Percentiles rank a stretch among this genome's conserved stretches.
Conservation (phyloP, 2,113 vertebrate species). For the Blennius ocellaris region DNA sequence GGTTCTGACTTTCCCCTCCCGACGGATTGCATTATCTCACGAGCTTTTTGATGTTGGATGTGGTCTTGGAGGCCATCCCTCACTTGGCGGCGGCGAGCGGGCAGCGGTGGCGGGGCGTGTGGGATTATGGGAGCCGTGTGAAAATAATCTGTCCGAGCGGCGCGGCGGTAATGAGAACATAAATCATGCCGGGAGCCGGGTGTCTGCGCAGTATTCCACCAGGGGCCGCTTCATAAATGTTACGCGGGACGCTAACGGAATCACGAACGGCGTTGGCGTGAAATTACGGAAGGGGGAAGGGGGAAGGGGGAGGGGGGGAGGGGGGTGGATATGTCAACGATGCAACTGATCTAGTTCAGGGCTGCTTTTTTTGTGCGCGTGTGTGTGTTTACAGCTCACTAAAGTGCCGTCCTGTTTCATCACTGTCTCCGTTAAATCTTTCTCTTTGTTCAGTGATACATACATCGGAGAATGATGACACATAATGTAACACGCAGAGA, state of each 20-base stretch:
- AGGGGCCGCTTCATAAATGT: conserved; percentile 52
- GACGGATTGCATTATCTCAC: conserved; percentile 42
- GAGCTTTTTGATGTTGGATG: conserved; percentile 49
- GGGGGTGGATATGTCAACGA: not conserved
- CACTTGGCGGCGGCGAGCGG: conserved; percentile 59
- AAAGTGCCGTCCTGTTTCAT: not conserved
- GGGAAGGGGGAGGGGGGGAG: not conserved
- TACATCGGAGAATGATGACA: conserved; percentile 46
- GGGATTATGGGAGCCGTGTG: conserved; percentile 74
- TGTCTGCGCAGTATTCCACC: conserved; percentile 49
- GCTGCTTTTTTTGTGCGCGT: conserved; percentile 9
- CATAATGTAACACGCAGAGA: conserved; percentile 24
- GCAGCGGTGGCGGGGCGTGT: conserved; percentile 36
- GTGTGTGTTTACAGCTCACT: conserved; percentile 8
- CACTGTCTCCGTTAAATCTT: conserved; percentile 24
- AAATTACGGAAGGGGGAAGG: conserved; percentile 2
- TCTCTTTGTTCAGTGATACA: conserved; percentile 19
- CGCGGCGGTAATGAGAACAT: conserved; percentile 77
- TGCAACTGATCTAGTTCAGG: not conserved
- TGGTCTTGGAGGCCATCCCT: conserved; percentile 62
- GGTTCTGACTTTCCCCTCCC: conserved; percentile 4
- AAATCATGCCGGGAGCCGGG: conserved; percentile 70
- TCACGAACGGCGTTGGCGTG: conserved; percentile 16
- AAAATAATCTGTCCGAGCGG: conserved; percentile 74
- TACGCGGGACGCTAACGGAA: conserved; percentile 44